These are phyloP conservation scores for Amphipoea oculea DNA, from an alignment of 2,888 invertebrate genomes.

Conservation along the genomic window DNA sequence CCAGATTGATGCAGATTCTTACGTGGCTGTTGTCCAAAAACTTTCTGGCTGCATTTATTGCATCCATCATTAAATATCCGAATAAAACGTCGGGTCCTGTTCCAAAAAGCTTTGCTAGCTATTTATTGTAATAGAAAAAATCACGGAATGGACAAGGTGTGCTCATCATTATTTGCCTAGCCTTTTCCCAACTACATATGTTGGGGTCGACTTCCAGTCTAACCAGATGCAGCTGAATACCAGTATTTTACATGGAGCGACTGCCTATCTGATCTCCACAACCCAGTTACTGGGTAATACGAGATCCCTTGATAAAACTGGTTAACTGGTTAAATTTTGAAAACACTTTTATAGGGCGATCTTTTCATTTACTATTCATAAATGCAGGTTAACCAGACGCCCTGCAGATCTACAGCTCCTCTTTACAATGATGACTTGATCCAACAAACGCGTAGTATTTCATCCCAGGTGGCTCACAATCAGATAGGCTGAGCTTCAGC, in stretches of 20 bases:
- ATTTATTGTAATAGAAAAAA: no score
- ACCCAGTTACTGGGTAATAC: no score
- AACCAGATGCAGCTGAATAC: no score
- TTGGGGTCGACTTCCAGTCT: no score
- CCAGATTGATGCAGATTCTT: neutral
- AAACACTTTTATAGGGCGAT: neutral
- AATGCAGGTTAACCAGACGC: neutral
- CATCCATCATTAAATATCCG: neutral
- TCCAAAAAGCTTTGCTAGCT: neutral
- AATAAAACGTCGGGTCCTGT: neutral
- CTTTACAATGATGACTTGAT: constrained; percentile 49
- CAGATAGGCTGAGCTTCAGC: constrained; percentile 52
- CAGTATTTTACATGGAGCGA: no score
- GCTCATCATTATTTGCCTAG: no score
- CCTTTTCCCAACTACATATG: no score
- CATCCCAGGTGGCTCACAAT: constrained; percentile 57
- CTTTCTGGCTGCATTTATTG: neutral
- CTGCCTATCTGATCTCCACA: no score
- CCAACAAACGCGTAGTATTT: constrained; percentile 43
- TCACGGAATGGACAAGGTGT: no score
- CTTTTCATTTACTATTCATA: neutral
- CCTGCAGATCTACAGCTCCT: neutral
- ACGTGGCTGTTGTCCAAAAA: neutral
- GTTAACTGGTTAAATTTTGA: neutral
- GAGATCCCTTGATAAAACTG: no score